phyloP scores from a whole-genome alignment of 2,797 vertebrate genomes.

The Mus caroli region DNA sequence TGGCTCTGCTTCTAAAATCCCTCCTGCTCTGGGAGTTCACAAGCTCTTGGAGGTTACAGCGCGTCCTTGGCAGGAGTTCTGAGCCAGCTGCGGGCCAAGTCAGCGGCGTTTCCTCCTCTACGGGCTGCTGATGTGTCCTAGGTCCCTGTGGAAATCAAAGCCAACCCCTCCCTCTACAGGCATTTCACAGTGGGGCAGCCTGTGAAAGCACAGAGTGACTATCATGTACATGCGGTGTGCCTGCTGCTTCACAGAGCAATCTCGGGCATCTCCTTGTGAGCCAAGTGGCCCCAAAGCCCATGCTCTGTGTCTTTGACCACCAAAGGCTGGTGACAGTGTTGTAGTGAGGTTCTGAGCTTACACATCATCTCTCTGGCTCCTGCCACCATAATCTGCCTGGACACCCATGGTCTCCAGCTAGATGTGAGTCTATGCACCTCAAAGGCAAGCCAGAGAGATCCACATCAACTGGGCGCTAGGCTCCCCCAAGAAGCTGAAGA shows the following conservation, averaged over 20 bases:
- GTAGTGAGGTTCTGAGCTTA: accelerated
- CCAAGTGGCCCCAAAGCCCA: accelerated
- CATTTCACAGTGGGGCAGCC: neutral
- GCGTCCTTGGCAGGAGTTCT: conserved; percentile 3
- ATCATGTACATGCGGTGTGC: accelerated
- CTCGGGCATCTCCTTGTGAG: accelerated
- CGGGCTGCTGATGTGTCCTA: neutral
- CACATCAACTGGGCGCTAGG: accelerated
- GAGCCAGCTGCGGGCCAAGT: conserved; percentile 25
- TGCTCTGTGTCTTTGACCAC: accelerated
- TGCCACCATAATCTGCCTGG: neutral
- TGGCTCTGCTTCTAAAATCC: neutral
- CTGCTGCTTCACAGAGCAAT: accelerated
- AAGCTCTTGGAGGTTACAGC: neutral
- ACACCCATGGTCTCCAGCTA: neutral
- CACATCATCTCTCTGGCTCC: accelerated
- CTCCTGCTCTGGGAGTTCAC: neutral
- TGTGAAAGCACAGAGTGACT: accelerated
- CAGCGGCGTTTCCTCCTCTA: neutral
- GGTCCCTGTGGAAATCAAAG: neutral
- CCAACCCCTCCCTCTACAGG: neutral
- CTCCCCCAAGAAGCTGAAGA: neutral
- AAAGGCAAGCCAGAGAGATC: neutral
- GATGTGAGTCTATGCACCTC: neutral
- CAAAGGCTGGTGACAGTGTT: accelerated